These are phyloP conservation scores for Orthosia incerta DNA, from an alignment of 2,888 invertebrate species.

Conservation along the genomic window DNA sequence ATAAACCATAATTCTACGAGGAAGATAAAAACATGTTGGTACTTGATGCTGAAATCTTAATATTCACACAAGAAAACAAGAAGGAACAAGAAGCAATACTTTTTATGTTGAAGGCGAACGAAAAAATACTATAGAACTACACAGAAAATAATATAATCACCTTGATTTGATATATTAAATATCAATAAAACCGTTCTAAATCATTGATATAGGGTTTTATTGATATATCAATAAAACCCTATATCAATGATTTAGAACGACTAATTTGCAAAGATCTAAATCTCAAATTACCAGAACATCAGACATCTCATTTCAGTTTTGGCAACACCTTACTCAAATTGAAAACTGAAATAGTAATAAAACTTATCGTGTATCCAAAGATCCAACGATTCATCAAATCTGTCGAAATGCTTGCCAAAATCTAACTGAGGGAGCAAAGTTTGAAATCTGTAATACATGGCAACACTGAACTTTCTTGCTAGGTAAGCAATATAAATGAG, in stretches of 20 bases:
- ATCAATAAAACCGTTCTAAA: too few relatives aligned
- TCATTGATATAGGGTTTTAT: too few relatives aligned
- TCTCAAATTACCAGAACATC: not conserved
- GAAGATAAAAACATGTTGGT: not conserved
- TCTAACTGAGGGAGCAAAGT: constrained; percentile 54
- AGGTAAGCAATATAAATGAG: constrained; percentile 50
- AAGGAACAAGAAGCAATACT: not conserved
- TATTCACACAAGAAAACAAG: not conserved
- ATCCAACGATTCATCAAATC: constrained; percentile 64
- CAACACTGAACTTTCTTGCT: constrained; percentile 49
- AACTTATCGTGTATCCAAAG: constrained; percentile 50
- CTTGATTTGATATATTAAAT: too few relatives aligned
- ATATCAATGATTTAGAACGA: too few relatives aligned
- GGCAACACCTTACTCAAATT: constrained; percentile 28
- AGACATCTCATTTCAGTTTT: constrained; percentile 17
- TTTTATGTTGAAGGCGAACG: too few relatives aligned
- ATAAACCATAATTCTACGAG: constrained; percentile 1
- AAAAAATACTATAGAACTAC: too few relatives aligned
- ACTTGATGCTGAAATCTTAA: not conserved
- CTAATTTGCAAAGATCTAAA: constrained; percentile 14
- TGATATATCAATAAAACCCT: too few relatives aligned
- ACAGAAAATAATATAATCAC: too few relatives aligned
- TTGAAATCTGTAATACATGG: constrained; percentile 56
- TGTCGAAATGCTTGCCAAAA: constrained; percentile 60
- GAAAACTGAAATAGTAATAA: constrained; percentile 56